phyloP scores from a whole-genome alignment of 2,113 vertebrate species.

The Argyrosomus japonicus region DNA sequence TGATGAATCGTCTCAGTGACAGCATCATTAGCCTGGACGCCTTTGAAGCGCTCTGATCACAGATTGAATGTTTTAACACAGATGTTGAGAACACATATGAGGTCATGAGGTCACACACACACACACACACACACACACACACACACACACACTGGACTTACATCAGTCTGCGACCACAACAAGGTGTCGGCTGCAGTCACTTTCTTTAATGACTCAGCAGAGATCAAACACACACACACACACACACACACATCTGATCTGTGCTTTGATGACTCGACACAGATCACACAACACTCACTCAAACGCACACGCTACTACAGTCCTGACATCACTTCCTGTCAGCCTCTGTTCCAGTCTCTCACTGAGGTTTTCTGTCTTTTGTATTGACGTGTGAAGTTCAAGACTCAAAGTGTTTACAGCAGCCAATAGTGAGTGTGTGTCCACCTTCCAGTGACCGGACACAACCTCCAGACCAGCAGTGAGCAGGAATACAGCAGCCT shows the following conservation, averaged over 20 bases:
- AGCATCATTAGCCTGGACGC: background rate
- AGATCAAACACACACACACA: constrained; percentile 50
- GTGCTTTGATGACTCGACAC: constrained; percentile 48
- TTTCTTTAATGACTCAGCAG: constrained; percentile 54
- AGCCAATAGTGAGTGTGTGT: too few species aligned
- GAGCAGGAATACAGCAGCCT: too few species aligned
- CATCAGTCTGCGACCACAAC: constrained; percentile 49
- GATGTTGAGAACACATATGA: constrained; percentile 1
- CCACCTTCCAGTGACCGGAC: too few species aligned
- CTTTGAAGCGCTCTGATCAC: constrained; percentile 29
- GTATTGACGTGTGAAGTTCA: too few species aligned
- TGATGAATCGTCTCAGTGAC: constrained; percentile 23
- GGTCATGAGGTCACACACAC: constrained; percentile 19
- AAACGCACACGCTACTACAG: background rate
- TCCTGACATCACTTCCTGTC: constrained; percentile 51
- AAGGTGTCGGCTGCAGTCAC: constrained; percentile 38
- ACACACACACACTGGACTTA: too few species aligned
- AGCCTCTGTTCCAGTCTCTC: background rate
- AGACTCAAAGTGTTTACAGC: too few species aligned
- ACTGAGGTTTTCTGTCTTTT: too few species aligned
- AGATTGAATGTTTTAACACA: constrained; percentile 1
- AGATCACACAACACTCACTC: background rate
- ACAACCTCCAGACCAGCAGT: too few species aligned
- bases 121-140: constrained; percentile 29
- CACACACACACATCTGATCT: constrained; percentile 37